Evolutionary conservation across 2,888 invertebrate genomes (phyloP), one percentile per base, ranked within the genome.

Genomic region (Phoenoteleia sp.): DNA sequence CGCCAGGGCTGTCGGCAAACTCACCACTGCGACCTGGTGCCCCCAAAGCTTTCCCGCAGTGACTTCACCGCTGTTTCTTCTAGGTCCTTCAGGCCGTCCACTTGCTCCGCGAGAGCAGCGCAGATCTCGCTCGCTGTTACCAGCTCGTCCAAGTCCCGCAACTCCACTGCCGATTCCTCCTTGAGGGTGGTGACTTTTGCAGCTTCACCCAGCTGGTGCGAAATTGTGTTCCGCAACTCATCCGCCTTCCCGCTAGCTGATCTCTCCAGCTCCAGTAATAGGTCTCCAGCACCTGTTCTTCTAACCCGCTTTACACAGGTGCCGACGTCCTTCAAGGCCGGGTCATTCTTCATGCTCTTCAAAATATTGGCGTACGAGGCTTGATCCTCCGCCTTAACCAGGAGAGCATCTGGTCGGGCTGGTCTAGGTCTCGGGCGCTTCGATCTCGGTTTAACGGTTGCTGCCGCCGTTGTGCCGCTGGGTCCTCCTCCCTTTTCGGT

Each of bases 41-140:
- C 62, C 0, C 69, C 45, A 47, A 62, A 81, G 3, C 52, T 25
- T n/a, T 62, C 52, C 4, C 69, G 58, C 21, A 81, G 9, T 0
- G 75, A 66, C 39, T 52, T 49, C 2, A 67, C 67, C 2, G 36
- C 27, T 4, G 52, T 13, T 11, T 4, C 23, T 3, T 17, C 11
- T 3, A 49, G 3, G 3, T 7, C 29, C 19, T 29, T 2, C 4
- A 25, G 25, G n/a, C 29, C 62, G 2, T 27, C 42, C 3, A 64
- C 2, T 25, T 45, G 45, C 15, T n/a, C 19, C 1, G 6, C 1
- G 4, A 85, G 49, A 1, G 58, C 69, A 0, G 58, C 49, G 13
- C 7, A 5, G 13, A 83, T 33, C 0, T 84, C 85, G n/a, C 67
- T 58, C 33, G 62, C 79, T 25, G 69, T 74, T 4, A 76, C 85